These are phyloP conservation scores for Orthosia incerta DNA, from an alignment of 2,888 invertebrate species.

Conservation along the genomic window DNA sequence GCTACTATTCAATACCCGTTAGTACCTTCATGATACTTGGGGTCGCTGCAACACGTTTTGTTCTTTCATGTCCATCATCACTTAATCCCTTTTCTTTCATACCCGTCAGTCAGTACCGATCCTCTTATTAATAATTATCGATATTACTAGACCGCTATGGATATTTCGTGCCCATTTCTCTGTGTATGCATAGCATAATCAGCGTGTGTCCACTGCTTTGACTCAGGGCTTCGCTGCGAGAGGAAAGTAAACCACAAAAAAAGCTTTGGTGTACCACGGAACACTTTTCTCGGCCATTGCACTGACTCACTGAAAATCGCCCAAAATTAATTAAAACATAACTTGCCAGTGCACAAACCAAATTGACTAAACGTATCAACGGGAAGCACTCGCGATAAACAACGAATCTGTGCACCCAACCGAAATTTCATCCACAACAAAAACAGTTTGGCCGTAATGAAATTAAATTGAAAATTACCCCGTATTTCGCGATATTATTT, in stretches of 20 bases:
- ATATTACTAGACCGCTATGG: not conserved
- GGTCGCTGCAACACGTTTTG: no score
- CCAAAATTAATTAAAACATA: constrained; percentile 40
- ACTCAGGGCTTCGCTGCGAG: no score
- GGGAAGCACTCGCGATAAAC: constrained; percentile 29
- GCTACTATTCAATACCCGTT: no score
- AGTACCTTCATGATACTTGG: no score
- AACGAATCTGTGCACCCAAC: constrained; percentile 19
- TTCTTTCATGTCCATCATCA: no score
- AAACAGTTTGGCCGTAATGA: constrained; percentile 44
- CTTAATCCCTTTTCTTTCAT: no score
- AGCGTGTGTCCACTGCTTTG: no score
- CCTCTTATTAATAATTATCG: not conserved
- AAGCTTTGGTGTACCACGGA: not conserved
- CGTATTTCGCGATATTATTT: constrained; percentile 69
- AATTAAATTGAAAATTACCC: constrained; percentile 72
- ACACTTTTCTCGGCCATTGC: not conserved
- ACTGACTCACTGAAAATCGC: not conserved
- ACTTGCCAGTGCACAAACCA: constrained; percentile 5
- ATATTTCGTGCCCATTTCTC: not conserved
- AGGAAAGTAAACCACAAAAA: no score
- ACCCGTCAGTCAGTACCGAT: not conserved
- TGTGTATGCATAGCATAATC: no score
- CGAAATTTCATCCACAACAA: constrained; percentile 33
- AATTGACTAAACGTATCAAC: constrained; percentile 40